Conservation (phyloP, 2,888 invertebrate genomes). For the Xanthorhoe spadicearia region DNA sequence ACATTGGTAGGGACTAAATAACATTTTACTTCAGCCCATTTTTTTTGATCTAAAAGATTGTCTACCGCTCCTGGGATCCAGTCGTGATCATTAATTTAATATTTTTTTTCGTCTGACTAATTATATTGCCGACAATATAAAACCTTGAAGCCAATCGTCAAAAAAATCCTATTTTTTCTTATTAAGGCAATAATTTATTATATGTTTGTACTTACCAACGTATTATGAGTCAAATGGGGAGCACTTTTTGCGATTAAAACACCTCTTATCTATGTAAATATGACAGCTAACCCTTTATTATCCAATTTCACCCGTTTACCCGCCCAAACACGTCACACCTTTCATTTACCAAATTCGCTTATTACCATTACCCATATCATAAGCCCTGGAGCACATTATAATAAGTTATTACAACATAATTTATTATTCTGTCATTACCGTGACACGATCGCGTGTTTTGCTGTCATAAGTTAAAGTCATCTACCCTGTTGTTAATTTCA, state of each 20-base stretch:
- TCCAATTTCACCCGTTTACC: constrained; percentile 35
- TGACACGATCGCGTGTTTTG: constrained; percentile 77
- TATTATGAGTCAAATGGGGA: constrained; percentile 18
- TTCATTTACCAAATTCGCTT: constrained; percentile 76
- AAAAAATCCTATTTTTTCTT: too few relatives aligned
- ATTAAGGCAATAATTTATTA: background rate
- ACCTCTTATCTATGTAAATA: constrained; percentile 41
- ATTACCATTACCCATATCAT: constrained; percentile 67
- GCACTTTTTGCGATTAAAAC: constrained; percentile 24
- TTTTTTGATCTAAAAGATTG: too few relatives aligned
- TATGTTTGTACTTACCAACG: background rate
- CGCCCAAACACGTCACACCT: constrained; percentile 54
- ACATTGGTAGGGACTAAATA: too few relatives aligned
- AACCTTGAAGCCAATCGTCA: too few relatives aligned
- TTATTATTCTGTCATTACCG: constrained; percentile 83
- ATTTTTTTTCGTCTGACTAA: too few relatives aligned
- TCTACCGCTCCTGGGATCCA: too few relatives aligned
- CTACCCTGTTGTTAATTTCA: constrained; percentile 76
- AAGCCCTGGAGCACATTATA: constrained; percentile 75
- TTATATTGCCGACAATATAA: too few relatives aligned
- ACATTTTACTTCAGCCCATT: too few relatives aligned
- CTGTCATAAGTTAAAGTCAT: constrained; percentile 77
- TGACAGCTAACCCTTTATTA: constrained; percentile 67
- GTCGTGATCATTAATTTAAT: too few relatives aligned
- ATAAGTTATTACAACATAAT: constrained; percentile 83